Base-by-base conservation (phyloP, 2,888 invertebrate species). In the Meta bourneti region DNA sequence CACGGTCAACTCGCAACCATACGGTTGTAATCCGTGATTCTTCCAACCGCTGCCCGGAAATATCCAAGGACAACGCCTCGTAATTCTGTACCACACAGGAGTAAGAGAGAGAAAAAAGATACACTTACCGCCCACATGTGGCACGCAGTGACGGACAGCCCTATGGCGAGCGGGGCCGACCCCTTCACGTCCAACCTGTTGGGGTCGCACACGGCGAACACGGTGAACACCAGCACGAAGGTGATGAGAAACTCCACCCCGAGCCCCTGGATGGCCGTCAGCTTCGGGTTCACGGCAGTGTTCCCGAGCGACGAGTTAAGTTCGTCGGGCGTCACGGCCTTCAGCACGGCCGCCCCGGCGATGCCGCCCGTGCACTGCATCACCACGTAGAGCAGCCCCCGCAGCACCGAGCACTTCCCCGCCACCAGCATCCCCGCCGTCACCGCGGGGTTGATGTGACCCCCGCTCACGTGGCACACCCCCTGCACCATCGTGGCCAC, bases 371-470 rank as follows among this genome's bases (percentile, higher is more conserved):
- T 95, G 94, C 97, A 97, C 95, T 98, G 98, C 1, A 97, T 97
- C 82, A 97, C 94, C 78, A 98, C 96, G 95, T 98, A 98, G 72
- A 98, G 95, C 1, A 97, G 72, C 0, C 97, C 97, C 93, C 98
- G 96, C 69, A 97, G 95, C 0, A 97, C 95, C 93, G 97, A 96
- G 85, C 98, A 97, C 94, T 97, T 97, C 8, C 98, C 97, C 8
- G 97, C 96, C 11, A 97, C 96, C 85, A 98, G 95, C 95, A 98
- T 96, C 0, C 97, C 98, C 16, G 96, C 95, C 6, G 98, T 98
- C 72, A 99, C 98, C 0, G 98, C 98, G 0, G 98, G 98, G 96
- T 99, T 99, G 93, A 98, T 96, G 95, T 98, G 98, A 8, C 97
- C 98, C 2, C 98, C 98, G 91, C 98, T 98, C 84, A 98, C 96